phyloP scores from a whole-genome alignment of 2,888 invertebrate genomes.

The Mystacides longicornis region DNA sequence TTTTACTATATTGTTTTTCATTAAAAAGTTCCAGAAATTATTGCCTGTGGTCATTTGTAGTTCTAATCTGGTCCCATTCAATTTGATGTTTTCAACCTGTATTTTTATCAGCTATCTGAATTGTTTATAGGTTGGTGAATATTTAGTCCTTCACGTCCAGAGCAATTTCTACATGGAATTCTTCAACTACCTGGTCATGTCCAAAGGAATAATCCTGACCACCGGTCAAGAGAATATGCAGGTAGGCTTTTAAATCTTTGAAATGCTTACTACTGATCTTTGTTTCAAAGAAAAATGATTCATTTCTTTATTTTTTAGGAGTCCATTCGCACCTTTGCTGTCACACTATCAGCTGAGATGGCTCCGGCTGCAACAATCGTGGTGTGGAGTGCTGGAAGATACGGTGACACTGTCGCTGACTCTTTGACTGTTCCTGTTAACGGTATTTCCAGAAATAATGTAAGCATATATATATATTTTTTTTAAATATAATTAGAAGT shows the following conservation, averaged over 20 bases:
- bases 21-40: too few relatives aligned
- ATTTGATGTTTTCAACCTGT: too few relatives aligned
- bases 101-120: neutral
- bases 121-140: slow-evolving; percentile 74
- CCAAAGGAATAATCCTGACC: slow-evolving; percentile 83
- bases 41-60: too few relatives aligned
- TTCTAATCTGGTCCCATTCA: too few relatives aligned
- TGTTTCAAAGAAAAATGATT: neutral
- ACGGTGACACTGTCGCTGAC: slow-evolving; percentile 84
- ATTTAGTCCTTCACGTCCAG: slow-evolving; percentile 88
- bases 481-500: neutral
- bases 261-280: neutral
- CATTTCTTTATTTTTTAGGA: slow-evolving; percentile 34
- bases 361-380: slow-evolving; percentile 87
- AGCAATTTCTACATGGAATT: slow-evolving; percentile 84
- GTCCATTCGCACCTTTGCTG: slow-evolving; percentile 70
- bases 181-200: slow-evolving; percentile 86
- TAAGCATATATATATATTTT: slow-evolving; percentile 32
- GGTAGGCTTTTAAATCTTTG: slow-evolving; percentile 38
- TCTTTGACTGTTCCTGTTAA: slow-evolving; percentile 95
- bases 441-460: slow-evolving; percentile 87
- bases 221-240: slow-evolving; percentile 81
- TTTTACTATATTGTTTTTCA: too few relatives aligned
- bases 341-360: slow-evolving; percentile 80
- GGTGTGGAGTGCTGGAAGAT: slow-evolving; percentile 77